Conservation (phyloP, 2,797 vertebrate species). For the Alosa sapidissima region DNA sequence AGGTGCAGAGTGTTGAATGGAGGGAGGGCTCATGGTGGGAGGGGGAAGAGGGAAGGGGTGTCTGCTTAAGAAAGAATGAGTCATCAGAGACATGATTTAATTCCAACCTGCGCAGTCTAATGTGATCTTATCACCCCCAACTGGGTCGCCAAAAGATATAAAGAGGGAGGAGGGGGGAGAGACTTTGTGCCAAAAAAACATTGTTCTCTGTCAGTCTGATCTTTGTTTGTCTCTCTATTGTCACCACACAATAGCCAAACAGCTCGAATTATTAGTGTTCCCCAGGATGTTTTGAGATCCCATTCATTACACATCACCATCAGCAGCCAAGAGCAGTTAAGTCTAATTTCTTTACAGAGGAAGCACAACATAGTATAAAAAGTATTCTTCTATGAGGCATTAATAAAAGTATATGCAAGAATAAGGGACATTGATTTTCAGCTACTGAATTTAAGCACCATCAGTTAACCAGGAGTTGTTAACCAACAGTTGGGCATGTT, state of each 20-base stretch:
- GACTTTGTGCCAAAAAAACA: neutral
- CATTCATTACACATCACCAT: conserved; percentile 5
- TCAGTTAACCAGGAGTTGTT: neutral
- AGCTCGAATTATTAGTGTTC: conserved; percentile 19
- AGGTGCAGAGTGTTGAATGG: conserved; percentile 15
- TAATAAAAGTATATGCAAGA: neutral
- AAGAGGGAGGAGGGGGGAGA: neutral
- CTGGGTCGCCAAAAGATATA: neutral
- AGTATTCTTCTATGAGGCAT: neutral
- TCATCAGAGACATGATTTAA: conserved; percentile 18
- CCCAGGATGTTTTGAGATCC: neutral
- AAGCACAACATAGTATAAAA: neutral
- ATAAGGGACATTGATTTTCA: neutral
- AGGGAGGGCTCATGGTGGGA: neutral
- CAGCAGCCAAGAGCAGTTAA: neutral
- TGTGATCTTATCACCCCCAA: conserved; percentile 17
- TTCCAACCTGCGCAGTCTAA: neutral
- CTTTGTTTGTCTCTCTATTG: conserved; percentile 2
- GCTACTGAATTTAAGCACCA: neutral
- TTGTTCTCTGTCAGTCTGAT: neutral
- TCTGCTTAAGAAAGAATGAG: conserved; percentile 15
- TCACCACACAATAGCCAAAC: conserved; percentile 18
- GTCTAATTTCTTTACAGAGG: neutral
- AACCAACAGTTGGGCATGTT: too few relatives aligned
- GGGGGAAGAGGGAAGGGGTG: neutral